Base-by-base conservation (phyloP, 2,113 vertebrate genomes). In the Strigops habroptila region DNA sequence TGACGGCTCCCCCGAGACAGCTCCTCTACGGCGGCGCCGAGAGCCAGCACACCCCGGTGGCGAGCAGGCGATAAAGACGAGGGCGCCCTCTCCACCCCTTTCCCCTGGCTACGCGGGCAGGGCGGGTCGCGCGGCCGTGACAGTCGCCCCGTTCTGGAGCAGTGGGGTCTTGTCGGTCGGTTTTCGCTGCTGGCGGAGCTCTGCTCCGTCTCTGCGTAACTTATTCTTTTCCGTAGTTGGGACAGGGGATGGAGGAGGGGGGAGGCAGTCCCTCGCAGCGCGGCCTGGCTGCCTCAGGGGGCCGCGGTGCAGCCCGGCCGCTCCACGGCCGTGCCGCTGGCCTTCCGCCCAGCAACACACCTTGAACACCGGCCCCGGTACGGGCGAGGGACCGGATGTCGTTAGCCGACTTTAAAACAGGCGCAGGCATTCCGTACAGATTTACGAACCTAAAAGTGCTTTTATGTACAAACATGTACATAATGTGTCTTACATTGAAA, bases 401-500 rank as follows among this genome's bases (percentile, higher is more conserved):
- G 2, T 6, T 6, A 12, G 25, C 6, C 15, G 1, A 31, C 43
- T 8, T 3, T 60, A 12, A 27, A 19, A 64, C 8, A 13, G 1
- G 39, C 73, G 3, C 17, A 9, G 53, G 27, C 64, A 1, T 39
- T 18, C 31, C 30, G 16, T 13, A 3, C 5, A 7, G 41, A 5
- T 10, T 23, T 28, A 31, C 35, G 49, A n/a, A 37, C 35, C 30
- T 65, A 2, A 5, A 63, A 81, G 35, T 25, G 28, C 48, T 28
- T 25, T 1, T 3, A 1, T 9, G 68, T 49, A 9, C 24, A 8
- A n/a, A 21, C 25, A 25, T 5, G 67, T n/a, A n/a, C n/a, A n/a
- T n/a, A n/a, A 12, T 33, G 35, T 33, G 52, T 4, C 35, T 71
- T 25, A 2, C 3, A 0, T 0, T 43, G 67, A 7, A n/a, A 82